phyloP scores from a whole-genome alignment of 2,888 invertebrate species.

The Herminia tarsipennalis region DNA sequence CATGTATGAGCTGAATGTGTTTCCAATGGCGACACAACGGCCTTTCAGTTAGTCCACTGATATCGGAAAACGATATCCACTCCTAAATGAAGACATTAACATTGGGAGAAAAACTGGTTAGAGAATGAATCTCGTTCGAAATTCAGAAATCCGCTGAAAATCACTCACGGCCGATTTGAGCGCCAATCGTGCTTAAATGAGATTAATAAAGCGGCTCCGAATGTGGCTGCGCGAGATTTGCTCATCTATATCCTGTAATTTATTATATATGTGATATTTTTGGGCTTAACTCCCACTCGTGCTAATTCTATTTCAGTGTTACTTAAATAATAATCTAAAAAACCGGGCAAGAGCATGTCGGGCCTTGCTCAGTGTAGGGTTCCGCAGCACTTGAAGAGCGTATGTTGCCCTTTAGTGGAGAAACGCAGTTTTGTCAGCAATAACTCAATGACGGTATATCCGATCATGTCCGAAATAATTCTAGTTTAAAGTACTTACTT shows the following conservation, averaged over 20 bases:
- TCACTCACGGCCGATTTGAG: constrained; percentile 53
- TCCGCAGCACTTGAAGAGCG: no score
- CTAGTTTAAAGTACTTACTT: no score
- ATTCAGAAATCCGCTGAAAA: constrained; percentile 50
- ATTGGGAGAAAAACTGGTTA: constrained; percentile 45
- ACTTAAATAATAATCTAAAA: no score
- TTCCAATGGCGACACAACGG: constrained; percentile 5
- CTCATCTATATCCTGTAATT: constrained; percentile 28
- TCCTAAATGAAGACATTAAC: constrained; percentile 44
- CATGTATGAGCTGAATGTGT: neutral
- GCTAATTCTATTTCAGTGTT: no score
- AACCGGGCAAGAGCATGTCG: no score
- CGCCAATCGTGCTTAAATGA: constrained; percentile 61
- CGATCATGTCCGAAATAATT: no score
- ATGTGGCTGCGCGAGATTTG: constrained; percentile 43
- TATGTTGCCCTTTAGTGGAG: no score
- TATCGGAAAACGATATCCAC: constrained; percentile 50
- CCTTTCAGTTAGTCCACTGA: constrained; percentile 13
- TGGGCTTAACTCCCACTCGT: no score
- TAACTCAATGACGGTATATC: no score
- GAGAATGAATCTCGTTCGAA: constrained; percentile 37
- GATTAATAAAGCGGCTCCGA: constrained; percentile 61
- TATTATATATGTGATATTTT: no score
- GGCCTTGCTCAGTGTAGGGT: no score
- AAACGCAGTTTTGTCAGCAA: no score